Evolutionary conservation across 2,888 invertebrate genomes (phyloP).

Genomic region (Alsophila aescularia): DNA sequence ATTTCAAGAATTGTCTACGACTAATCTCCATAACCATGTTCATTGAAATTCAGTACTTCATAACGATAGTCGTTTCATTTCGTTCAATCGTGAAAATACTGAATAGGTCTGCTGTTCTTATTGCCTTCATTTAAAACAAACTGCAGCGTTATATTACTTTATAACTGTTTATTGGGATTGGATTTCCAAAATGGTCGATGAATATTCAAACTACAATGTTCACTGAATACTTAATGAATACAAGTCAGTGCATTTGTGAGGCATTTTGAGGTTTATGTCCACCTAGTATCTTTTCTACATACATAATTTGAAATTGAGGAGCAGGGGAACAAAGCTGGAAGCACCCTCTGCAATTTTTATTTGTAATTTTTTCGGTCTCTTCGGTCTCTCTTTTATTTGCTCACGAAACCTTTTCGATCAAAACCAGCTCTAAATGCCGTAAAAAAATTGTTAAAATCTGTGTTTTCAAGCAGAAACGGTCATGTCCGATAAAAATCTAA

Average conservation of each 20-base stretch:
- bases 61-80: constrained; percentile 1
- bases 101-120: constrained; percentile 47
- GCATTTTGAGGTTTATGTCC: neutral
- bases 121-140: constrained; percentile 71
- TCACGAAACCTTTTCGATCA: too few relatives aligned
- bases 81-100: constrained; percentile 25
- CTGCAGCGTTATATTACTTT: constrained; percentile 50
- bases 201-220: constrained; percentile 14
- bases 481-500: too few relatives aligned
- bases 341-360: too few relatives aligned
- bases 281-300: too few relatives aligned
- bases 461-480: too few relatives aligned
- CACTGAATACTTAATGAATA: constrained; percentile 8
- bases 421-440: too few relatives aligned
- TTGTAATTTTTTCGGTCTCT: too few relatives aligned
- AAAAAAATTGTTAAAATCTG: too few relatives aligned
- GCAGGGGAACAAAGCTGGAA: too few relatives aligned
- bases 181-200: constrained; percentile 17
- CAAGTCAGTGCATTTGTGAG: neutral
- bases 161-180: constrained; percentile 19
- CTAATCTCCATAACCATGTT: neutral
- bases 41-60: constrained; percentile 8
- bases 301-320: too few relatives aligned
- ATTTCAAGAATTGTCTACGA: too few relatives aligned
- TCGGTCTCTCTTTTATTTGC: too few relatives aligned